Conservation (phyloP, 2,797 vertebrate genomes). For the Manis crassicaudata region DNA sequence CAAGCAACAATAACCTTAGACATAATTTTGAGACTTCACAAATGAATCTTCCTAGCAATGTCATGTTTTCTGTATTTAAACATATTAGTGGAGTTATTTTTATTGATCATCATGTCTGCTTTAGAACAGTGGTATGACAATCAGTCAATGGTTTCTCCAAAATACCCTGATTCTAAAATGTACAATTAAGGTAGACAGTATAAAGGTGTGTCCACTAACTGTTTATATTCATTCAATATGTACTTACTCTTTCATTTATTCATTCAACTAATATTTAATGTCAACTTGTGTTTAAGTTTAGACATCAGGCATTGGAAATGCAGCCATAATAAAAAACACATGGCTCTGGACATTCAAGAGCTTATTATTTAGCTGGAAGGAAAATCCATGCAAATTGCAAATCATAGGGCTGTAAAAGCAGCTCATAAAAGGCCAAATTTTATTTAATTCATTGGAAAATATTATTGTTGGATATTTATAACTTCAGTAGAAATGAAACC, state of each 20-base stretch:
- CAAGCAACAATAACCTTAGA: neutral
- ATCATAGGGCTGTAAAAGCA: neutral
- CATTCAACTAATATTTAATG: neutral
- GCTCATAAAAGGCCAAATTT: neutral
- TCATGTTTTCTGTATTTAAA: neutral
- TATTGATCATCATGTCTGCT: neutral
- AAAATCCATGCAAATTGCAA: neutral
- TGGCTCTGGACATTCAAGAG: neutral
- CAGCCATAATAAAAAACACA: neutral
- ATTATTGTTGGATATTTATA: neutral
- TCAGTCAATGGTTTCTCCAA: neutral
- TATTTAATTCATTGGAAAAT: slow-evolving; percentile 26
- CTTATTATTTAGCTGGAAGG: neutral
- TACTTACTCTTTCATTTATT: neutral
- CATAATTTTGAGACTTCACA: neutral
- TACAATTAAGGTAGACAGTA: neutral
- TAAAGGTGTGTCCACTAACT: neutral
- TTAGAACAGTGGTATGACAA: neutral
- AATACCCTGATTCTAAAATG: neutral
- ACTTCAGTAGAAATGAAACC: neutral
- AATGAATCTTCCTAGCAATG: neutral
- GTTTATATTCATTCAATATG: neutral
- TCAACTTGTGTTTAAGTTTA: neutral
- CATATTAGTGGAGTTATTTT: neutral
- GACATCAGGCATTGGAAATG: neutral